Evolutionary conservation across 2,888 invertebrate genomes (phyloP), one percentile per base, ranked within the genome.

Genomic region (Nomada ferruginata): DNA sequence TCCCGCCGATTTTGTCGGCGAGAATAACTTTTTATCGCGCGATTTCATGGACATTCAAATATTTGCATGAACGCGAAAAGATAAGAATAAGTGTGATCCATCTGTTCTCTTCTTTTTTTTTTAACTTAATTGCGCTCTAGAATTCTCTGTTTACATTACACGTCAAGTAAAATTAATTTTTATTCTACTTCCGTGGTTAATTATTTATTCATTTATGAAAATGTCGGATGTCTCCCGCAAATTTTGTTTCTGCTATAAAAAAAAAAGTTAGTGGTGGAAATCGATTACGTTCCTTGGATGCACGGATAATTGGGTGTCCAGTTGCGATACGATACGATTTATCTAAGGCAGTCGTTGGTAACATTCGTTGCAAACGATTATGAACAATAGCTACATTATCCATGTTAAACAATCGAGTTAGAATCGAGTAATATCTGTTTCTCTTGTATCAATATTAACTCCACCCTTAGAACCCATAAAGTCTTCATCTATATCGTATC

Each of bases 301-400:
- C 50, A 23, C 66, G 78, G 15, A 29, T 23, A 36, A 73, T 72
- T 20, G 26, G 55, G 47, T 47, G 59, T 42, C 44, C 64, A 59
- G 47, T 47, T 50, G 20, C 59, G 44, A 15, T 55, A 59, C 53
- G 53, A 15, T 42, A 65, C 61, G 44, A 60, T 64, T 65, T 64
- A 47, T 9, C 52, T n/a, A 44, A 78, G 63, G 53, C 79, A 55
- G 18, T 79, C 47, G 70, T 82, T 82, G 75, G 65, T 79, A 82
- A 79, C 69, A 42, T 53, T 74, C 47, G 47, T 50, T 18, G 11
- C 9, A 53, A 71, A 69, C n/a, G 60, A 70, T 70, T 75, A 82
- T 59, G 69, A 61, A 71, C 65, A 36, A 64, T 2, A 42, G 18
- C 55, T n/a, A 50, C 23, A 71, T 73, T 78, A 73, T 53, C 73